Base-by-base conservation (phyloP, 2,797 vertebrate genomes). In the Pipistrellus pygmaeus region DNA sequence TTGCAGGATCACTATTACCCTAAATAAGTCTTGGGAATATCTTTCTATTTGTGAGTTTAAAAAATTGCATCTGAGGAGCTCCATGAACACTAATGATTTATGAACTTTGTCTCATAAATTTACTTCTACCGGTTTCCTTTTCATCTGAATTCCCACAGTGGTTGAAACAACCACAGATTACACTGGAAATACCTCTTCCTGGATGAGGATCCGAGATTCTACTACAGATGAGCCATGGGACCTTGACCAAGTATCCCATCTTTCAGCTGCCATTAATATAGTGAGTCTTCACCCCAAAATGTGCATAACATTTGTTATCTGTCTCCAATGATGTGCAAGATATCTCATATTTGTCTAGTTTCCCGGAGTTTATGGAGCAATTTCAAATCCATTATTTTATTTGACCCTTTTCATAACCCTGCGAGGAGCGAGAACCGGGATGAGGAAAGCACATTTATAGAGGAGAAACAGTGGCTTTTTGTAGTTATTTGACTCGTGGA, bases 351-450 rank as follows among this genome's bases (percentile, higher is more conserved):
- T n/a, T 77, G 46, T 62, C 25, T 1, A 78, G 32, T 46, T 35
- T 73, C 46, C 41, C 60, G 44, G 35, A 71, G 4, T 92, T 95
- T 68, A 66, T 18, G 23, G 55, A 69, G 25, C 4, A 30, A 82
- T 84, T 94, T 90, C 53, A 76, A 92, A 86, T 82, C 15, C 21
- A 68, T 72, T 66, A 57, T 88, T 91, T 77, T 57, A 94, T 71
- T 60, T 94, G 75, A 85, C 64, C 48, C 64, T 77, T 94, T 94
- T 64, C 89, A 48, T 78, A 77, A 84, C 48, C 2, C 35, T 20
- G 11, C 15, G 35, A 44, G 92, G 32, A 68, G 15, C 62, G 46
- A 90, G 53, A 92, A 73, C 1, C 60, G 8, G 25, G 41, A 51
- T 27, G 51, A 80, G 30, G 15, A 81, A 14, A 82, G 44, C 2